Evolutionary conservation across 2,113 vertebrate genomes (phyloP), one percentile per base, ranked within the genome.

Genomic region (Tragulus kanchil): DNA sequence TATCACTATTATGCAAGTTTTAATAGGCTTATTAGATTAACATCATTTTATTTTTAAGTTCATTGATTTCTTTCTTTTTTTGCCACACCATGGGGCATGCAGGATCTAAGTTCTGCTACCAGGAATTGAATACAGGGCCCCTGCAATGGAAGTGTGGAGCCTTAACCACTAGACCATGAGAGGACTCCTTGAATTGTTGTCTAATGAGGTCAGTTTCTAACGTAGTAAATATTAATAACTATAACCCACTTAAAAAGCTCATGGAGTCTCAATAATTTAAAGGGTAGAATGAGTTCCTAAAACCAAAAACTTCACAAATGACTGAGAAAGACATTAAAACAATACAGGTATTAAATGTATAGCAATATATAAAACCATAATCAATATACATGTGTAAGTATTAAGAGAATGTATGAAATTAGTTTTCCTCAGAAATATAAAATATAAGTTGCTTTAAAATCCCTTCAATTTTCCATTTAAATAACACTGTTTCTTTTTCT

Each of bases 71-170:
- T 23, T 45, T 73, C 69, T 19, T 69, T 69, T 36, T 69, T 21
- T 1, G 0, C 4, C 67, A 71, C 67, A 71, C 67, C 42, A 10
- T 0, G 9, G 19, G 9, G 17, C 67, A 71, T 23, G 67, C 17
- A 71, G 36, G 36, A 71, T 42, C 36, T 71, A 42, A 42, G 67
- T 71, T 71, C 67, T 71, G 36, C 67, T 71, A 42, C 67, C 67
- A 69, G n/a, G 36, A 42, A 42, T 42, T 42, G 19, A 21, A 71
- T 19, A 71, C 10, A 23, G 19, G 36, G n/a, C 17, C 67, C 67
- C 67, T 71, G 36, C 36, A 73, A 45, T 45, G 5, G 3, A 45
- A 45, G 69, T 45, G 69, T 73, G 69, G 69, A 13, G 45, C 36
- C 69, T 73, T 73, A 25, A 73, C 36, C 69, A 45, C 36, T 73